Conservation (phyloP, 2,113 vertebrate species). For the Rousettus leschenaultii region DNA sequence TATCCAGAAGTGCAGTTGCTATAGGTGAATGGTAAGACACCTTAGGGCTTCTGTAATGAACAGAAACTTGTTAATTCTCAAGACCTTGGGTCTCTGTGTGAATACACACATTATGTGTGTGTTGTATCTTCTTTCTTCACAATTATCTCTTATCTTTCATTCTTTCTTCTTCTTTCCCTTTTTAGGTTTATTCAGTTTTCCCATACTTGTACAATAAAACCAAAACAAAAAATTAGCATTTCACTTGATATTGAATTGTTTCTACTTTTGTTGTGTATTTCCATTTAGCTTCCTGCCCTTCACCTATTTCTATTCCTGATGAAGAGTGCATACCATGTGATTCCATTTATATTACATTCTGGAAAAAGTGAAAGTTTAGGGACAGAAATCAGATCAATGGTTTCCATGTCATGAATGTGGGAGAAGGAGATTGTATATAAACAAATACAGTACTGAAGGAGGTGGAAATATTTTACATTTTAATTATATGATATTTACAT, state of each 20-base stretch:
- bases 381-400: background rate
- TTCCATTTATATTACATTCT: background rate
- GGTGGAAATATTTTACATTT: background rate
- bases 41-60: background rate
- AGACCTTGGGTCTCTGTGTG: background rate
- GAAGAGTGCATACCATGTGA: background rate
- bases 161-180: background rate
- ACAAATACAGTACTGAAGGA: background rate
- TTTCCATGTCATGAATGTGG: background rate
- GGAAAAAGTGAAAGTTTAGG: background rate
- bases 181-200: background rate
- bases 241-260: background rate
- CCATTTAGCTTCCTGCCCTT: background rate
- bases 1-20: background rate
- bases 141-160: background rate
- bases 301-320: background rate
- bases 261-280: background rate
- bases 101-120: background rate
- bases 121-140: background rate
- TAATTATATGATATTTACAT: background rate
- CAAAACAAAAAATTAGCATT: background rate
- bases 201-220: background rate
- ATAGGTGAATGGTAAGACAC: background rate
- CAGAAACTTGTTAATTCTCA: background rate
- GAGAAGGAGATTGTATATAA: background rate